Evolutionary conservation across 23 tunicate genomes (phyloP).

Genomic region (Trididemnum nubilum): DNA sequence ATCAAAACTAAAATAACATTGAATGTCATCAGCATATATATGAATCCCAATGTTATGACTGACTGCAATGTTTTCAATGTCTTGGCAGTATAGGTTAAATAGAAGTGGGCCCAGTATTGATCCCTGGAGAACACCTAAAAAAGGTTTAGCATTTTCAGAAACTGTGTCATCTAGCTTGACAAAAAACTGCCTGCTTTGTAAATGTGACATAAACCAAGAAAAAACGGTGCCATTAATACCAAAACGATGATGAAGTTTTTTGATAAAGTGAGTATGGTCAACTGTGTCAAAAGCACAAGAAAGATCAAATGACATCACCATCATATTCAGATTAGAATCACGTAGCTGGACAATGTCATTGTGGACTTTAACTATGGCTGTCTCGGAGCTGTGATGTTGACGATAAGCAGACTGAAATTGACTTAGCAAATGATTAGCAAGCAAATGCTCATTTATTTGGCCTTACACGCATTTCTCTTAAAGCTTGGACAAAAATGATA

Average conservation of each 20-base stretch:
- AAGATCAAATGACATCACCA: background rate
- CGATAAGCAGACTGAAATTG: background rate
- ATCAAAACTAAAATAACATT: too few species aligned
- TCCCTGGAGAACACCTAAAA: too few species aligned
- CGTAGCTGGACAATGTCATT: background rate
- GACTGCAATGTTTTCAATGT: too few species aligned
- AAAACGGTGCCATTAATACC: background rate
- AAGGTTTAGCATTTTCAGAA: too few species aligned
- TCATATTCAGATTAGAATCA: background rate
- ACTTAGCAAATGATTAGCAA: background rate
- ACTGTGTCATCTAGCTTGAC: too few species aligned
- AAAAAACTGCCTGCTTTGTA: too few species aligned
- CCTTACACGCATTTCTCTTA: background rate
- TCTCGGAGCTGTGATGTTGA: background rate
- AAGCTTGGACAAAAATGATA: background rate
- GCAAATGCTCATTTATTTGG: background rate
- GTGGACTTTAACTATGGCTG: background rate
- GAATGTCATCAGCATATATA: too few species aligned
- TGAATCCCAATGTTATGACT: too few species aligned
- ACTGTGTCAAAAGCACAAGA: background rate
- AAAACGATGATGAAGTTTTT: background rate
- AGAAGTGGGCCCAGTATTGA: too few species aligned
- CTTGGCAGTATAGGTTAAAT: too few species aligned
- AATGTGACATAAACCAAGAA: too few species aligned
- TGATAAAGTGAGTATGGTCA: background rate